Evolutionary conservation across 2,797 vertebrate genomes (phyloP).

Genomic region (Neostethus bicornis): DNA sequence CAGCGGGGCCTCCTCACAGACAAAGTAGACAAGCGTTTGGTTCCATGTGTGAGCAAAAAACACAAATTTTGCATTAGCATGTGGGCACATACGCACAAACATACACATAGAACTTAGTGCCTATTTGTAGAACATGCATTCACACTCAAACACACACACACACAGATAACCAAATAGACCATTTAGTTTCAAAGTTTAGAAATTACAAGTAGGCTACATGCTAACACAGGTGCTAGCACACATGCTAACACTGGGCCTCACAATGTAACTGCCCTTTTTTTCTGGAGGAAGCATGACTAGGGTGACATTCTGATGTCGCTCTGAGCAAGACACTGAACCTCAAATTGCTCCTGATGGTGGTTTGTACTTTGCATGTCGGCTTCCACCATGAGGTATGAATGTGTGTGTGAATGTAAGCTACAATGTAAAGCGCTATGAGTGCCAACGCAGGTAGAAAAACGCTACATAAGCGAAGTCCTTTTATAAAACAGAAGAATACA

Average conservation of each 20-base stretch:
- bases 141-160: constrained; percentile 3
- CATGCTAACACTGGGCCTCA: not conserved
- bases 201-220: not conserved
- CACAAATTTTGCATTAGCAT: constrained; percentile 28
- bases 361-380: too few relatives aligned
- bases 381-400: too few relatives aligned
- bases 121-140: constrained; percentile 38
- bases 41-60: constrained; percentile 45
- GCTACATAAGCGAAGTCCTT: too few relatives aligned
- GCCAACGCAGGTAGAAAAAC: too few relatives aligned
- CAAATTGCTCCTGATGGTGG: too few relatives aligned
- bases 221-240: not conserved
- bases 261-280: too few relatives aligned
- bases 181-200: not conserved
- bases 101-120: constrained; percentile 1
- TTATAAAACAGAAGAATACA: too few relatives aligned
- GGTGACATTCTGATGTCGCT: too few relatives aligned
- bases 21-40: constrained; percentile 53
- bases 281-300: too few relatives aligned
- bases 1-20: constrained; percentile 26
- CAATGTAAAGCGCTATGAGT: too few relatives aligned
- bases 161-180: not conserved
- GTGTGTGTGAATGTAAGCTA: too few relatives aligned
- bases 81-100: constrained; percentile 20
- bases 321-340: too few relatives aligned